A percentile compares a stretch with the other conserved stretches of the same genome.
phyloP scores from a whole-genome alignment of 2,888 invertebrate species.

The Polydrusus pterygomalis region DNA sequence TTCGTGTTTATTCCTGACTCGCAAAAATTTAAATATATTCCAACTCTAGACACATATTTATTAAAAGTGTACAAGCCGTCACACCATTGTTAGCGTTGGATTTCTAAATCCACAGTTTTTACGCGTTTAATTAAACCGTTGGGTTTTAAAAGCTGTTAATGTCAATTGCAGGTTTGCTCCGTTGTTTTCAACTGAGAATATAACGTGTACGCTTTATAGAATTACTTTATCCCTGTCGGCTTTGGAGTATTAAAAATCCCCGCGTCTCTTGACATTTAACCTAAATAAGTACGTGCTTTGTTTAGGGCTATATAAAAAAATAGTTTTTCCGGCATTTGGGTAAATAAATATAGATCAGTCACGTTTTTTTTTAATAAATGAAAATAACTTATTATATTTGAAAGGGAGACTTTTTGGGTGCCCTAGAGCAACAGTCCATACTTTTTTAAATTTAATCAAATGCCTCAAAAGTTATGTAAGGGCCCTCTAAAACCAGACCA shows the following conservation, averaged over 20 bases:
- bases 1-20: too few relatives aligned
- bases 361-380: too few relatives aligned
- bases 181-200: constrained; percentile 5
- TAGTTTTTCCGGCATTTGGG: not conserved
- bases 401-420: too few relatives aligned
- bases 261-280: constrained; percentile 7
- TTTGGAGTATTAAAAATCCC: not conserved
- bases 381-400: too few relatives aligned
- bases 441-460: too few relatives aligned
- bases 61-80: not conserved
- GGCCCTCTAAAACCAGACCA: too few relatives aligned
- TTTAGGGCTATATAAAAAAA: not conserved
- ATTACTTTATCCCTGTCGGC: constrained; percentile 6
- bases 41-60: not conserved
- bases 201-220: constrained; percentile 8
- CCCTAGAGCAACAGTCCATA: too few relatives aligned
- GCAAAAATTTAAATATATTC: too few relatives aligned
- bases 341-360: too few relatives aligned
- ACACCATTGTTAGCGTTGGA: not conserved
- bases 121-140: constrained; percentile 14
- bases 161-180: constrained; percentile 15
- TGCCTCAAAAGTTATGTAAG: too few relatives aligned
- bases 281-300: not conserved
- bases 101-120: constrained; percentile 5
- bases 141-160: constrained; percentile 19